Conservation (phyloP, 53 echinoderm and acorn worm genomes). For the Echinometra lucunter region DNA sequence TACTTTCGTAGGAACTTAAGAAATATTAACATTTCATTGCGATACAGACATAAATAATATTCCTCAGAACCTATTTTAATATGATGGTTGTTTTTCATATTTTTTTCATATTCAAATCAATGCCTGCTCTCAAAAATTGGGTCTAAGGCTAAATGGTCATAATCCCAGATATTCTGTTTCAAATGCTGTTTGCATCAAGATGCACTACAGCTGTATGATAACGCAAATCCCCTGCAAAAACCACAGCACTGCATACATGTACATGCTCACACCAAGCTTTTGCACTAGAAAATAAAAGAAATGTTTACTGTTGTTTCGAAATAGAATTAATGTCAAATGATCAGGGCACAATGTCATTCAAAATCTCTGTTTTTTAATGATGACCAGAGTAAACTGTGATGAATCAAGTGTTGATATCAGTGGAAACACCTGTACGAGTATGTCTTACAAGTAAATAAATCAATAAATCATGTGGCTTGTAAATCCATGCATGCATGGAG, state of each 20-base stretch:
- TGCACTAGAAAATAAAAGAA: conserved; percentile 18
- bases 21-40: not conserved
- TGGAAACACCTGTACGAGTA: too few relatives aligned
- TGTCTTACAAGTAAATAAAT: not conserved
- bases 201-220: not conserved
- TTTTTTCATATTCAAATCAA: not conserved
- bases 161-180: not conserved
- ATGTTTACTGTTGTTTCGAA: not conserved
- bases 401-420: not conserved
- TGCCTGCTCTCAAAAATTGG: not conserved
- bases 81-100: not conserved
- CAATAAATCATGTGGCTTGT: not conserved
- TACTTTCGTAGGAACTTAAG: not conserved
- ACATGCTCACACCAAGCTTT: not conserved
- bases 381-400: not conserved
- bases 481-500: not conserved
- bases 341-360: not conserved
- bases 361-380: too few relatives aligned
- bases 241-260: not conserved
- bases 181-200: not conserved
- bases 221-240: not conserved
- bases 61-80: not conserved
- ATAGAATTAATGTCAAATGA: not conserved
- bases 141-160: not conserved
- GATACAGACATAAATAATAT: too few relatives aligned